Evolutionary conservation across 2,888 invertebrate genomes (phyloP), one percentile per base, ranked within the genome.

Genomic region (Luperina nickerlii): DNA sequence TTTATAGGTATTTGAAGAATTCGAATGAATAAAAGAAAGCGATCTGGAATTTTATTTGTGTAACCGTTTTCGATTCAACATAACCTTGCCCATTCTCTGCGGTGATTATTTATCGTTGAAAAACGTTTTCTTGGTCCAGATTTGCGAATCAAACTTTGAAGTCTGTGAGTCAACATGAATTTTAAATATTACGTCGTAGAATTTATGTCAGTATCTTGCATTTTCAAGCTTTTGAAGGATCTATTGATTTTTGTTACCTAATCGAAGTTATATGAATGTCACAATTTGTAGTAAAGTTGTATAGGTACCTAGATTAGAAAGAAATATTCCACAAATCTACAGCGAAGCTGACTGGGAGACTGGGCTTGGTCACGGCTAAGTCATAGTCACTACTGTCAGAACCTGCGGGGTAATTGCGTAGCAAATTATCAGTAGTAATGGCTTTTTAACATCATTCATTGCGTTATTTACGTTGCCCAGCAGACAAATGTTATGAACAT

Each of bases 21-120:
- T 68, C n/a, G 24, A 83, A 73, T 65, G 27, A 65, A 76, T 66
- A 20, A 71, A 79, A 75, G 60, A 77, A 75, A 76, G 51, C 65
- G 69, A 27, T 60, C 63, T 24, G 67, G 62, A 42, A 73, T 72
- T 77, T 74, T n/a, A 70, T 87, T 78, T 65, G 74, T 78, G 74
- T n/a, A 13, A 48, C 8, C 57, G 66, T 62, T 51, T 74, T 27
- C 32, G 15, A 62, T 81, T 85, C 32, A 57, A 42, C 20, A 42
- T 62, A 45, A 66, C 57, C 66, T 69, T n/a, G 69, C 24, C 20
- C 7, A 42, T 66, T 76, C 38, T 82, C 4, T 20, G 67, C 20
- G 48, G 42, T 63, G 45, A 76, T 82, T 81, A 69, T 72, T 84
- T 81, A 15, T 2, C 60, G 60, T 62, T 54, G 18, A 48, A 71